phyloP scores from a whole-genome alignment of 1,140 invertebrate species.

The Drosophila busckii region DNA sequence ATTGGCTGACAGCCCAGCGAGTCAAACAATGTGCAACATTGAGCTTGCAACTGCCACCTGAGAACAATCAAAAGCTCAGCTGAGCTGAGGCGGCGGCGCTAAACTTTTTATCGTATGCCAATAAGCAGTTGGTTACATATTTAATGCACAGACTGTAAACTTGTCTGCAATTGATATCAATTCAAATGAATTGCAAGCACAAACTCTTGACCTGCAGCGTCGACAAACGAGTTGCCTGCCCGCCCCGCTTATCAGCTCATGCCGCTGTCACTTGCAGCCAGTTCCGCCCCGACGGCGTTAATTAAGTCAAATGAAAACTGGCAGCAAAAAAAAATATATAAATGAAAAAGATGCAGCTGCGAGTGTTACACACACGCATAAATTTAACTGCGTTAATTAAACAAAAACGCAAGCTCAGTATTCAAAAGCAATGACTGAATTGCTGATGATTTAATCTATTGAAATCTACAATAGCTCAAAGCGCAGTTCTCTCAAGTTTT shows the following conservation, averaged over 20 bases:
- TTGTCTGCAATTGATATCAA: conserved; percentile 35
- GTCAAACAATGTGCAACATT: no score
- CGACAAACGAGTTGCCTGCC: no score
- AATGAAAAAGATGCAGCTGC: conserved; percentile 14
- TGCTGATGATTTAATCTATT: no score
- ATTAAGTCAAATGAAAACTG: conserved; percentile 47
- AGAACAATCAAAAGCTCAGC: background rate
- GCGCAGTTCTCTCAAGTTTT: background rate
- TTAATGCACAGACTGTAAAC: conserved; percentile 2
- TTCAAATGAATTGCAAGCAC: conserved; percentile 15
- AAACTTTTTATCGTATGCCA: conserved; percentile 4
- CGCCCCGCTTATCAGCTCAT: no score
- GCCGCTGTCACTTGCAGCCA: no score
- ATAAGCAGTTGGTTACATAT: background rate
- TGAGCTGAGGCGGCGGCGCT: conserved; percentile 3
- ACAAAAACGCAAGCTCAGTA: no score
- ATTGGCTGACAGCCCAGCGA: conserved; percentile 4
- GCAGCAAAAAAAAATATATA: conserved; percentile 24
- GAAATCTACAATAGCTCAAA: no score
- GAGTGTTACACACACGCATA: background rate
- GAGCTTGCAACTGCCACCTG: background rate
- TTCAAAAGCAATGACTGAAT: no score
- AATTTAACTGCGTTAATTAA: conserved; percentile 24
- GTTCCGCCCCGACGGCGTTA: no score
- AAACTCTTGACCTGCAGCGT: conserved; percentile 50